These are phyloP conservation scores for Spea multiplicata DNA, from an alignment of 2,113 vertebrate genomes.

Conservation along the genomic window DNA sequence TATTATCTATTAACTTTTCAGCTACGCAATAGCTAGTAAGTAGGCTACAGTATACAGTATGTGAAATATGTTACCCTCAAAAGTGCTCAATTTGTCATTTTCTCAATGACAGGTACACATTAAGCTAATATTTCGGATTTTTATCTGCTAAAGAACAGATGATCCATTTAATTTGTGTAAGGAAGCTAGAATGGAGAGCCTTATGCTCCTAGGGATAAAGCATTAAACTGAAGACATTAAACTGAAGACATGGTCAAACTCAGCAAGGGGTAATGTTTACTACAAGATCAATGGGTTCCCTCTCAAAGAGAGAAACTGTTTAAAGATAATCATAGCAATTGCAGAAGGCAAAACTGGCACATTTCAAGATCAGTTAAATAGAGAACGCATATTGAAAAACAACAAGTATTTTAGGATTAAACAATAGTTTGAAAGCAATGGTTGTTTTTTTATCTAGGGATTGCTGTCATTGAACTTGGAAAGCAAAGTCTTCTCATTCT, in stretches of 20 bases:
- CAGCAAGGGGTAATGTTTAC: conserved; percentile 43
- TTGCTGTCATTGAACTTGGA: too few species aligned
- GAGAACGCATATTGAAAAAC: neutral
- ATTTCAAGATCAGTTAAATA: conserved; percentile 6
- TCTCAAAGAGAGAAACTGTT: conserved; percentile 17
- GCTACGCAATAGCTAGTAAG: too few species aligned
- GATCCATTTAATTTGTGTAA: too few species aligned
- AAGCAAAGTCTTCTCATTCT: too few species aligned
- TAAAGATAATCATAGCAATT: conserved; percentile 7
- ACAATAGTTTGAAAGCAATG: neutral
- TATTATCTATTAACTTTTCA: too few species aligned
- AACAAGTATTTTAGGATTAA: neutral
- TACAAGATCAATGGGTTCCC: conserved; percentile 39
- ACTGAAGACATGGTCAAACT: conserved; percentile 30
- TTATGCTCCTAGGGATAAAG: conserved; percentile 3
- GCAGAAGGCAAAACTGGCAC: conserved; percentile 20
- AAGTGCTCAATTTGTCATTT: too few species aligned
- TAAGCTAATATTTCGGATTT: too few species aligned
- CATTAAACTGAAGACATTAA: conserved; percentile 14
- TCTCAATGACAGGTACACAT: too few species aligned
- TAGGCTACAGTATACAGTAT: too few species aligned
- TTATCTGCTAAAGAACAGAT: too few species aligned
- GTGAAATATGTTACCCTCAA: too few species aligned
- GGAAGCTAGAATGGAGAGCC: too few species aligned
- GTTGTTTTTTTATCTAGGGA: neutral